Percentiles rank a stretch among this genome's conserved stretches.
phyloP scores from a whole-genome alignment of 53 echinoderm and acorn worm species.

The Holothuria leucospilota region DNA sequence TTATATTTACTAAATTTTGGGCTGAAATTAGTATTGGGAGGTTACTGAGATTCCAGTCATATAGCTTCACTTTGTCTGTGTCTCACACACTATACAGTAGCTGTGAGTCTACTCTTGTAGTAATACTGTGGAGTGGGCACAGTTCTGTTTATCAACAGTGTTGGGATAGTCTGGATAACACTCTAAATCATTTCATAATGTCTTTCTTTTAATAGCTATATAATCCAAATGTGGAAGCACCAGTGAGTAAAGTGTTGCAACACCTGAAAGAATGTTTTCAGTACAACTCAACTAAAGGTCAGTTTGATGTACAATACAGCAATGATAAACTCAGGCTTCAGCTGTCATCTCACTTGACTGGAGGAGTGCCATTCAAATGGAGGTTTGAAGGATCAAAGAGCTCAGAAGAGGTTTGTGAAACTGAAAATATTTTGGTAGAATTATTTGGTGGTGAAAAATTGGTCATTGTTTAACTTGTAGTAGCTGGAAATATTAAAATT shows the following conservation, averaged over 20 bases:
- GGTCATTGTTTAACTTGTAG: no score
- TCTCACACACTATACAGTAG: no score
- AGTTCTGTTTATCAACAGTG: no score
- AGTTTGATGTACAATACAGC: constrained; percentile 51
- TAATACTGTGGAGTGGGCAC: no score
- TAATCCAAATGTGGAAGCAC: constrained; percentile 92
- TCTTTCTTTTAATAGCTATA: constrained; percentile 54
- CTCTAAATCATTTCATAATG: no score
- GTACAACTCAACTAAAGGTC: constrained; percentile 33
- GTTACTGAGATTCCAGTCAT: no score
- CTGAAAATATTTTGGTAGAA: not conserved
- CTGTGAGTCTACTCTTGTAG: no score
- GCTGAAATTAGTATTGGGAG: no score
- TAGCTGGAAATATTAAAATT: no score
- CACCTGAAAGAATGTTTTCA: constrained; percentile 77
- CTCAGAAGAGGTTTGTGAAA: not conserved
- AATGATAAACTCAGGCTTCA: constrained; percentile 28
- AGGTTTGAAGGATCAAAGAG: constrained; percentile 45
- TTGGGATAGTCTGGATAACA: no score
- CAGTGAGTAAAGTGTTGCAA: constrained; percentile 74
- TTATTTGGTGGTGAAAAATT: no score
- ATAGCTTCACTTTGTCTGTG: no score
- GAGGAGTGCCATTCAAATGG: constrained; percentile 90
- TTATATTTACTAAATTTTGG: not conserved
- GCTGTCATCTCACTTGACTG: constrained; percentile 73